Evolutionary conservation across 2,113 vertebrate species (phyloP).

Genomic region (Emydocephalus ijimae): DNA sequence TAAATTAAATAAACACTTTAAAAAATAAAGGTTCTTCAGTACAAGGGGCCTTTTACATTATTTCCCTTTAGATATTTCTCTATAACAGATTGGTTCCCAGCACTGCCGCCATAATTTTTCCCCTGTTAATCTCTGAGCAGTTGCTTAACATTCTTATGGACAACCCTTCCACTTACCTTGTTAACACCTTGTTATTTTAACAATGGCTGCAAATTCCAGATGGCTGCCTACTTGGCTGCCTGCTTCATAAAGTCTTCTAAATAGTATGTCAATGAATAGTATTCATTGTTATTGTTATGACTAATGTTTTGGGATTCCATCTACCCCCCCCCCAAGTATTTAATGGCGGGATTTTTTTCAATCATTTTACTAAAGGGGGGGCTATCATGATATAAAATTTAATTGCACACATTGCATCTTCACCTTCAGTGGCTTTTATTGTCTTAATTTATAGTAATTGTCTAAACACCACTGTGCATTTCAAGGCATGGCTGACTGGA

Average conservation of each 20-base stretch:
- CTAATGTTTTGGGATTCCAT: neutral
- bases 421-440: slow-evolving; percentile 31
- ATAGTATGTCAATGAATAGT: neutral
- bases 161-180: neutral
- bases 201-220: neutral
- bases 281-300: neutral
- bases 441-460: neutral
- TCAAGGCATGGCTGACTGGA: neutral
- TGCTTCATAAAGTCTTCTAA: neutral
- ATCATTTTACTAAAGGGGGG: slow-evolving; percentile 42
- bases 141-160: neutral
- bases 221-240: neutral
- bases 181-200: neutral
- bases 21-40: neutral
- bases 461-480: neutral
- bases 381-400: slow-evolving; percentile 16
- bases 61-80: neutral
- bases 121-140: neutral
- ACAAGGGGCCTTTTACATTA: neutral
- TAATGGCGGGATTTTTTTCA: neutral
- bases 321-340: neutral
- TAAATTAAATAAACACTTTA: neutral
- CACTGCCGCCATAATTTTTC: neutral
- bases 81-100: neutral
- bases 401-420: neutral